phyloP scores from a whole-genome alignment of 2,797 vertebrate species.

The Esox masquinongy region DNA sequence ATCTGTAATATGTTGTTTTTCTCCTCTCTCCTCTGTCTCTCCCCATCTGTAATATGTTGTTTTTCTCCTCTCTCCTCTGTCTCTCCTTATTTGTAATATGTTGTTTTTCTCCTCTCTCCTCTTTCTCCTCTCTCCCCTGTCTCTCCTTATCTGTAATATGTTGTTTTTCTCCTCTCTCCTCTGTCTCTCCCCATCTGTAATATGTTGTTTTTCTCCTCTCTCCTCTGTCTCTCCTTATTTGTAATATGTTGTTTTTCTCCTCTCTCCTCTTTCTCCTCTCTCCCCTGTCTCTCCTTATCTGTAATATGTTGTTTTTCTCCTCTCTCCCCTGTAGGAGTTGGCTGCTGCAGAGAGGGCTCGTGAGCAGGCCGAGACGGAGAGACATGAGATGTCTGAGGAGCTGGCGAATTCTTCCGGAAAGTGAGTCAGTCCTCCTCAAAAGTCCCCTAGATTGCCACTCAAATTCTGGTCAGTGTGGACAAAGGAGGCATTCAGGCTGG shows the following conservation, averaged over 20 bases:
- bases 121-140: too few species aligned
- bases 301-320: too few species aligned
- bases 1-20: not conserved
- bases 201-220: too few species aligned
- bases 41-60: too few species aligned
- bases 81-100: too few species aligned
- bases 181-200: not conserved
- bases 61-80: too few species aligned
- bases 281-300: too few species aligned
- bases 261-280: too few species aligned
- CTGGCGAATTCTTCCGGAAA: conserved; percentile 87
- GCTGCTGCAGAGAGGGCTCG: conserved; percentile 87
- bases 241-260: too few species aligned
- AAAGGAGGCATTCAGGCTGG: too few species aligned
- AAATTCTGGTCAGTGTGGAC: not conserved
- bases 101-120: too few species aligned
- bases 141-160: not conserved
- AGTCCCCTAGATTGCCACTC: not conserved
- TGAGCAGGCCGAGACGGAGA: conserved; percentile 90
- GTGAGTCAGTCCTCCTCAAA: conserved; percentile 65
- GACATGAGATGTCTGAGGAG: conserved; percentile 91
- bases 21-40: not conserved
- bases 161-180: not conserved
- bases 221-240: too few species aligned
- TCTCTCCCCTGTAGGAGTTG: conserved; percentile 74